Base-by-base conservation (phyloP, 2,888 invertebrate genomes). In the Amphipoea oculea region DNA sequence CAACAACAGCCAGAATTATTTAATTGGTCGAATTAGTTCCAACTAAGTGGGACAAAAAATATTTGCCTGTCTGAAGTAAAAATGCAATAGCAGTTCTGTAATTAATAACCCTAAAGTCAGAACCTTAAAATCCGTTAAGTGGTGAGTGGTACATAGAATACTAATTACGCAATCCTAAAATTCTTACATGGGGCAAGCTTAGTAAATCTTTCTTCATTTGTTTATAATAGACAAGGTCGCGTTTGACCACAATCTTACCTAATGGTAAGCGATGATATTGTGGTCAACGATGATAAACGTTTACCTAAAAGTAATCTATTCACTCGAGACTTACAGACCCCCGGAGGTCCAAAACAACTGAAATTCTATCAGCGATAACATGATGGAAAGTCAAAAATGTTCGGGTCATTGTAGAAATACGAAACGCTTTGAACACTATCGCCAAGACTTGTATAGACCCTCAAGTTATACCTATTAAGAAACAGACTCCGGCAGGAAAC, bases 51-150 rank as follows among this genome's bases (percentile, higher is more conserved):
- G 14, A 29, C 36, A 51, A 69, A 6, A 60, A 48, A 71, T 73
- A 1, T 48, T 66, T 57, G 29, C 45, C 17, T 48, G 20, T 68
- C 54, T 81, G 20, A 20, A 57, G 23, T 72, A 73, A 20, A 62
- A 76, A 71, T 76, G 11, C 68, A 51, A 76, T 79, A 45, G n/a
- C 40, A 69, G 14, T 75, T 80, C 14, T 29, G 11, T 77, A 62
- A 62, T 54, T 62, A 85, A 81, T 60, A 68, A 85, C 69, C 66
- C 20, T 80, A 73, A 84, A 78, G 23, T 63, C 6, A 68, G 62
- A 72, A 72, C 76, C 68, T 62, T 85, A 81, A 72, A 75, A 81
- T 76, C 40, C 42, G 63, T 57, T 85, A 72, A 85, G 72, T 76
- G 48, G 67, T 68, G 82, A 84, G n/a, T 48, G 23, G 14, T 69